A percentile compares a stretch with the other conserved stretches of the same genome.
These are phyloP conservation scores for Eurypyga helias DNA, from an alignment of 2,113 vertebrate species.

Conservation along the genomic window DNA sequence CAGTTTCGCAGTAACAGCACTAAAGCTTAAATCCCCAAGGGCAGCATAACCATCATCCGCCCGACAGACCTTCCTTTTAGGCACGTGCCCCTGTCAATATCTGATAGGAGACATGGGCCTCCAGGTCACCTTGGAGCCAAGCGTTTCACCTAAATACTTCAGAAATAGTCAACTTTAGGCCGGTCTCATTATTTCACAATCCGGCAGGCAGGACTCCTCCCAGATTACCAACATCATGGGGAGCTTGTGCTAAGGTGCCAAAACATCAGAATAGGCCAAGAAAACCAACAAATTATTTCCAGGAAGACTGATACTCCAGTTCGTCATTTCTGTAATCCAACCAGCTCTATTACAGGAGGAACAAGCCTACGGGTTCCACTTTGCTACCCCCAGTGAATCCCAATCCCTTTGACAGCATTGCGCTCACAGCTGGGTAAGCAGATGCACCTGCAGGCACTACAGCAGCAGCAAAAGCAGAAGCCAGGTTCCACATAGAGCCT, in stretches of 20 bases:
- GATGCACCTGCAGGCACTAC: neutral
- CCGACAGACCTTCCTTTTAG: neutral
- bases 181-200: neutral
- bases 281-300: neutral
- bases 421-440: neutral
- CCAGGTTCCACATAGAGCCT: neutral
- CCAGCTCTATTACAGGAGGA: neutral
- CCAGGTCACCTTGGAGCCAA: neutral
- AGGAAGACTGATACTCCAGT: neutral
- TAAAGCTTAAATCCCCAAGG: neutral
- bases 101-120: neutral
- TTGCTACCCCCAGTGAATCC: neutral
- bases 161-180: neutral
- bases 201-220: neutral
- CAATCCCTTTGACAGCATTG: neutral
- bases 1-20: neutral
- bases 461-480: neutral
- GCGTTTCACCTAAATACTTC: neutral
- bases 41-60: neutral
- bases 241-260: neutral
- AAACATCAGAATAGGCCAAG: neutral
- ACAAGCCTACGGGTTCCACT: neutral
- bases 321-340: neutral
- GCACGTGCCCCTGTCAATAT: neutral
- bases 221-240: neutral